Evolutionary conservation across 2,797 vertebrate species (phyloP).

Genomic region (Sebastes hubbsi): DNA sequence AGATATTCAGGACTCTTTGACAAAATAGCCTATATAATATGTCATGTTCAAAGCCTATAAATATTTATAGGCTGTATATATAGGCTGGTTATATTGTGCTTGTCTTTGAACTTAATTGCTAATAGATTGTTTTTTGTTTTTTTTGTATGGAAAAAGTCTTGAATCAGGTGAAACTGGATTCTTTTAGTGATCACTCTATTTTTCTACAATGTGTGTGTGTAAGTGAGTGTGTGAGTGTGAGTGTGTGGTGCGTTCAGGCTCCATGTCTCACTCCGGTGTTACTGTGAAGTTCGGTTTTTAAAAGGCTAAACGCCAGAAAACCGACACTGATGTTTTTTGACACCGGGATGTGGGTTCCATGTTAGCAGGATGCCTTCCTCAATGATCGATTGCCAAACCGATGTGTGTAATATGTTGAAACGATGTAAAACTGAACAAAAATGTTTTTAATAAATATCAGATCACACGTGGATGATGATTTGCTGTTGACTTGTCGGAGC

Average conservation of each 20-base stretch:
- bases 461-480: constrained; percentile 41
- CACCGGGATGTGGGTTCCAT: constrained; percentile 66
- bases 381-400: constrained; percentile 69
- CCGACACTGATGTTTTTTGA: constrained; percentile 90
- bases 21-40: constrained; percentile 33
- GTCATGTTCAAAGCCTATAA: constrained; percentile 39
- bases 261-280: constrained; percentile 85
- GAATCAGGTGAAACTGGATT: constrained; percentile 55
- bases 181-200: constrained; percentile 74
- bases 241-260: constrained; percentile 40
- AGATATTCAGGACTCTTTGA: constrained; percentile 48
- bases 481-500: constrained; percentile 12
- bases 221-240: constrained; percentile 4
- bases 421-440: constrained; percentile 76
- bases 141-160: constrained; percentile 65
- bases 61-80: not conserved
- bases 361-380: constrained; percentile 65
- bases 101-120: constrained; percentile 58
- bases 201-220: constrained; percentile 64
- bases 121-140: constrained; percentile 43
- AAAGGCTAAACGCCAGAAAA: constrained; percentile 92
- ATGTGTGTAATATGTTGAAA: constrained; percentile 65
- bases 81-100: constrained; percentile 53
- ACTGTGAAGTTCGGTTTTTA: constrained; percentile 97
- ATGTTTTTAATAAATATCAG: constrained; percentile 79